Percentiles rank a stretch among this genome's conserved stretches.
Evolutionary conservation across 2,888 invertebrate species (phyloP).

Genomic region (Aleiodes leptofemur): DNA sequence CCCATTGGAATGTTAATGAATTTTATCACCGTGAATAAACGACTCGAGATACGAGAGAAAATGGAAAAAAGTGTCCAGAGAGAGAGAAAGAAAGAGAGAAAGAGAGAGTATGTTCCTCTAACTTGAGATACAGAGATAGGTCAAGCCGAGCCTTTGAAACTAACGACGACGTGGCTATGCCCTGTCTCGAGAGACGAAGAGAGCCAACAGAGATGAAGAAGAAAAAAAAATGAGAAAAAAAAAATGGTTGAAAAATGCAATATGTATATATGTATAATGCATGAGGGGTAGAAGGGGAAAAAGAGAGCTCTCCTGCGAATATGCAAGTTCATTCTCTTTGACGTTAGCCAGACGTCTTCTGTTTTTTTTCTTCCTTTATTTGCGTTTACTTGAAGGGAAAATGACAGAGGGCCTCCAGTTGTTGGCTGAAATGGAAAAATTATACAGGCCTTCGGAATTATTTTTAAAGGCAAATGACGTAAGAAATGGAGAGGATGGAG

Average conservation of each 20-base stretch:
- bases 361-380: constrained; percentile 45
- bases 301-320: constrained; percentile 17
- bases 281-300: constrained; percentile 7
- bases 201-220: not conserved
- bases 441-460: constrained; percentile 20
- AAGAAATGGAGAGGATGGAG: constrained; percentile 12
- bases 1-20: not conserved
- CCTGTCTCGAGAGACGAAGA: constrained; percentile 6
- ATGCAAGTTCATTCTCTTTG: constrained; percentile 47
- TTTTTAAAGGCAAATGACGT: constrained; percentile 28
- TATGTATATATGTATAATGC: constrained; percentile 35
- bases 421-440: constrained; percentile 3
- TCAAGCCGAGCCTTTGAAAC: constrained; percentile 39
- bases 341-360: constrained; percentile 41
- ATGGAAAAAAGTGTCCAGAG: not conserved
- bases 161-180: constrained; percentile 33
- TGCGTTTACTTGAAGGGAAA: constrained; percentile 34
- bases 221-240: not conserved
- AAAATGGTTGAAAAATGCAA: constrained; percentile 7
- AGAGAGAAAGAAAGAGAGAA: not conserved
- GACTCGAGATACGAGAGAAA: not conserved
- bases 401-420: constrained; percentile 4
- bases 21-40: not conserved
- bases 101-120: constrained; percentile 23
- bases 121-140: constrained; percentile 37